These are phyloP conservation scores for Trilocha varians DNA, from an alignment of 2,888 invertebrate genomes.

Conservation along the genomic window DNA sequence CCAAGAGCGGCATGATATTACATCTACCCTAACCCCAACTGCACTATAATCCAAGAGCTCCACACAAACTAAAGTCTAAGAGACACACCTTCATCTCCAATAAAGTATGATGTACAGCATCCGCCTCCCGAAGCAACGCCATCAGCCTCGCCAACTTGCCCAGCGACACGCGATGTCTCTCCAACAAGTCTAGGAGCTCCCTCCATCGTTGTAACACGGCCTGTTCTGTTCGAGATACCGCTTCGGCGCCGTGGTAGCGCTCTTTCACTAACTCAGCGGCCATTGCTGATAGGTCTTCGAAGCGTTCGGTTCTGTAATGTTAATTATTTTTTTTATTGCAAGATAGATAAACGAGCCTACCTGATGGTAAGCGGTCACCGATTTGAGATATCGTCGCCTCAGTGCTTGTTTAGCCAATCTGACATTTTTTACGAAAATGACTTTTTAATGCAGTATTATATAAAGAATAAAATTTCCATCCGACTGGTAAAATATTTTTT, in stretches of 20 bases:
- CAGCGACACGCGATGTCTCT: conserved; percentile 84
- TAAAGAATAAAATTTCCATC: too few relatives aligned
- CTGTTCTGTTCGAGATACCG: conserved; percentile 78
- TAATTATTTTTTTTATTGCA: not conserved
- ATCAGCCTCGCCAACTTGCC: conserved; percentile 88
- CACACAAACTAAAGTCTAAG: too few relatives aligned
- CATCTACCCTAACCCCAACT: too few relatives aligned
- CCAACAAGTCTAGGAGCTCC: conserved; percentile 86
- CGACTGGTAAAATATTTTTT: too few relatives aligned
- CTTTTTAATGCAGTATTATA: too few relatives aligned
- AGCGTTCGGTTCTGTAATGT: conserved; percentile 83
- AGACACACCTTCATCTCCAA: conserved; percentile 81
- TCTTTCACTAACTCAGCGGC: conserved; percentile 92
- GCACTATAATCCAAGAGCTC: too few relatives aligned
- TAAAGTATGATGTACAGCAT: conserved; percentile 88
- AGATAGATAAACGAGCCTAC: too few relatives aligned
- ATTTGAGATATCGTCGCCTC: too few relatives aligned
- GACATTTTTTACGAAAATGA: too few relatives aligned
- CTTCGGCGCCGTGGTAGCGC: conserved; percentile 91
- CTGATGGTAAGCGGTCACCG: too few relatives aligned
- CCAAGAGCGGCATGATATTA: too few relatives aligned
- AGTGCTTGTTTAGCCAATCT: too few relatives aligned
- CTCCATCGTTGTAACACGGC: conserved; percentile 92
- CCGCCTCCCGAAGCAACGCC: conserved; percentile 91
- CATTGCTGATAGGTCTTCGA: conserved; percentile 94